Evolutionary conservation across 2,113 vertebrate genomes (phyloP).

Genomic region (Bubalus kerabau): DNA sequence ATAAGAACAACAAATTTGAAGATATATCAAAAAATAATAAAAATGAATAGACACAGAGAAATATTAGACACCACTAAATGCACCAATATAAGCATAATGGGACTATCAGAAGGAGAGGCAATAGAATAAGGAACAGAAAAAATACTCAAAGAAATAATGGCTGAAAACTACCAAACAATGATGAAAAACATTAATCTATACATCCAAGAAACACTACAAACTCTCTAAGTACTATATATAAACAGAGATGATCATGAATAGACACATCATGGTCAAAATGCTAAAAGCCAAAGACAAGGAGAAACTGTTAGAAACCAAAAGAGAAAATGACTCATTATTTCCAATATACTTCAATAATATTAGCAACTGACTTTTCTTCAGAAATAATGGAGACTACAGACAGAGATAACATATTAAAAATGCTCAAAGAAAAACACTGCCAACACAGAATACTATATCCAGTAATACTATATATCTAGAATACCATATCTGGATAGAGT

Average conservation of each 20-base stretch:
- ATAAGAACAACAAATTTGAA: background rate
- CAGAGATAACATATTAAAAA: background rate
- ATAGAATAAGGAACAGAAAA: background rate
- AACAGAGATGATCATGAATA: background rate
- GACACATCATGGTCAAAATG: background rate
- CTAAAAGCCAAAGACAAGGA: background rate
- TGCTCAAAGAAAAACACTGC: background rate
- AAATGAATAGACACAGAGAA: background rate
- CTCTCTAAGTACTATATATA: background rate
- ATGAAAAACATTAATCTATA: background rate
- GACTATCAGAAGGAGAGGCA: background rate
- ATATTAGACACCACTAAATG: background rate
- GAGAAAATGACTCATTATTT: background rate
- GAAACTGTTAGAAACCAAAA: background rate
- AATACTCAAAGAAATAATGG: background rate
- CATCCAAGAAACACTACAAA: background rate
- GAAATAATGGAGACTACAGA: background rate
- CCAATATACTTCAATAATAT: background rate
- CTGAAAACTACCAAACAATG: background rate
- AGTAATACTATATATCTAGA: background rate
- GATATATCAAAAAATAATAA: background rate
- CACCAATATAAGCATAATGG: background rate
- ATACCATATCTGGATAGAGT: background rate
- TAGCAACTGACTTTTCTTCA: background rate
- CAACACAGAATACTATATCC: background rate